phyloP scores from a whole-genome alignment of 2,113 vertebrate genomes.

The Sturnira hondurensis region DNA sequence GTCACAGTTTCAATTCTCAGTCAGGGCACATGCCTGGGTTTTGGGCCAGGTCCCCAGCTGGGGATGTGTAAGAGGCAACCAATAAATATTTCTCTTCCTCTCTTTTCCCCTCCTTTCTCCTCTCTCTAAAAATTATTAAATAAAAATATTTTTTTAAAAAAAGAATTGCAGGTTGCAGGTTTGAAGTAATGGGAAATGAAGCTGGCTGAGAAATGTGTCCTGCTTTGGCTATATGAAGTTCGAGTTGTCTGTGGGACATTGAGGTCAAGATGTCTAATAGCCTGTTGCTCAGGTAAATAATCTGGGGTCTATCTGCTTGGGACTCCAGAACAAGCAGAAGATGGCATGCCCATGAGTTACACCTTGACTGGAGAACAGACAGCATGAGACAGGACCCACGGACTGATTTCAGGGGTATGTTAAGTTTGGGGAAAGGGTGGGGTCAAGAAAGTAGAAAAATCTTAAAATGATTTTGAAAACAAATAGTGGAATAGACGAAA shows the following conservation, averaged over 20 bases:
- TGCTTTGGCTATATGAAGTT: not conserved
- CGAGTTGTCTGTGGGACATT: not conserved
- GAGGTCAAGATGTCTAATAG: not conserved
- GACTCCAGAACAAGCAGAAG: not conserved
- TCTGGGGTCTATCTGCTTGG: not conserved
- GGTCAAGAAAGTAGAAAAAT: not conserved
- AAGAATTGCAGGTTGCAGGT: not conserved
- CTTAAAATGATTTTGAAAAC: not conserved
- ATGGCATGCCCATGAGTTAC: fast-evolving
- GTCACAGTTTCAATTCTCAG: too few relatives aligned
- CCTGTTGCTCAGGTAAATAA: not conserved
- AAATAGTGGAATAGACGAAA: not conserved
- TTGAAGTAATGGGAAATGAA: not conserved
- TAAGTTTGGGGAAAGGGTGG: not conserved
- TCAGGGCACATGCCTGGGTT: too few relatives aligned
- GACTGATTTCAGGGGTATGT: not conserved
- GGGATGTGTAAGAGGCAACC: too few relatives aligned
- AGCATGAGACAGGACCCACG: not conserved
- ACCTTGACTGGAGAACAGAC: not conserved
- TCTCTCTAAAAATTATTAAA: too few relatives aligned
- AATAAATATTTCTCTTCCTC: too few relatives aligned
- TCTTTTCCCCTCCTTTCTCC: too few relatives aligned
- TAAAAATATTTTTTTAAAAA: too few relatives aligned
- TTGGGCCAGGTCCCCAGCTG: too few relatives aligned
- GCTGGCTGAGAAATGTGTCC: not conserved